Percentiles rank a stretch among this genome's conserved stretches.
These are phyloP conservation scores for Dolichoris vasculosae DNA, from an alignment of 1,140 invertebrate genomes.

Conservation along the genomic window DNA sequence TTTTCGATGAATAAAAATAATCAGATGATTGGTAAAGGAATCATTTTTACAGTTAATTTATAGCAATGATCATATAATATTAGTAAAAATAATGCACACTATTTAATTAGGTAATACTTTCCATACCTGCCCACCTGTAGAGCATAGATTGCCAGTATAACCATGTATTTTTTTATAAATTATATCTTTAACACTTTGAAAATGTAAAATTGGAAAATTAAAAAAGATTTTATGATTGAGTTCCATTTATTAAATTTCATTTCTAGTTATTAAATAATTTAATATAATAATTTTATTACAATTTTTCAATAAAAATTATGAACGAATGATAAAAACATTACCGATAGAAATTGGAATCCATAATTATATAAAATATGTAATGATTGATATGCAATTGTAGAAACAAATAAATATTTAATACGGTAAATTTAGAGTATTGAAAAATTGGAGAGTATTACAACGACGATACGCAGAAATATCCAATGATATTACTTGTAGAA, in stretches of 20 bases:
- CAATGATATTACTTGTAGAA: no score
- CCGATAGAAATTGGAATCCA: neutral
- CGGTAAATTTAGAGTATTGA: no score
- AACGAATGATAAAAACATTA: neutral
- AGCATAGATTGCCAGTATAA: neutral
- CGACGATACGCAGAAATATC: no score
- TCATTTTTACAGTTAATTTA: slow-evolving; percentile 34
- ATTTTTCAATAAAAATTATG: no score
- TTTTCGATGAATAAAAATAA: slow-evolving; percentile 36
- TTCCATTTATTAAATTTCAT: neutral
- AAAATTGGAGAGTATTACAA: no score
- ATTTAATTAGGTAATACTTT: neutral
- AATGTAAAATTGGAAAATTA: slow-evolving; percentile 22
- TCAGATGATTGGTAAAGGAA: neutral
- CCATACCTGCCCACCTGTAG: neutral
- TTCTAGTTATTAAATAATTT: no score
- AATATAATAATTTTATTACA: no score
- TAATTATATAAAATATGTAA: neutral
- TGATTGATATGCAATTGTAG: no score
- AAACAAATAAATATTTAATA: no score
- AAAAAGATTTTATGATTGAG: neutral
- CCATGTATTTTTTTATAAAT: neutral
- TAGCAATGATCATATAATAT: neutral
- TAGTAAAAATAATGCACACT: neutral
- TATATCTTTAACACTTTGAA: neutral